Percentiles rank a stretch among this genome's conserved stretches.
phyloP scores from a whole-genome alignment of 2,113 vertebrate genomes.

The Phaethornis superciliosus region DNA sequence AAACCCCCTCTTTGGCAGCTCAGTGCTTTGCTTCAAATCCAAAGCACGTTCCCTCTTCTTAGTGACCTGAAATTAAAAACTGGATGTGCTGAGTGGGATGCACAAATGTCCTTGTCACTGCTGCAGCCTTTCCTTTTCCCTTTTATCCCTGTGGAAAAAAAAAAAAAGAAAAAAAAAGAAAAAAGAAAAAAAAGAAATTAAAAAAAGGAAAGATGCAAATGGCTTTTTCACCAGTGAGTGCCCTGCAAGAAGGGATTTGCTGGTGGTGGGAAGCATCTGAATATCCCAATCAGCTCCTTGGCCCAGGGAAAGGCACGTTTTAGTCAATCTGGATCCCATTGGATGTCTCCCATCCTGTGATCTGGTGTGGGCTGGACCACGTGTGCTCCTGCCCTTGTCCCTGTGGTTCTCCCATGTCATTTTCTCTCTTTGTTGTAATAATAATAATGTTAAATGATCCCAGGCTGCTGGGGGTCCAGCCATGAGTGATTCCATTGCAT shows the following conservation, averaged over 20 bases:
- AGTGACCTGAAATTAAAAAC: not conserved
- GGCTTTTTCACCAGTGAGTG: rapidly evolving
- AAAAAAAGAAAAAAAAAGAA: too few relatives aligned
- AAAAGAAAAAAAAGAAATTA: too few relatives aligned
- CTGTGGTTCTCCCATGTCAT: not conserved
- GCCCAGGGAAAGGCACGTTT: not conserved
- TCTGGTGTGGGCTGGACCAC: not conserved
- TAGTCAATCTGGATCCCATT: not conserved
- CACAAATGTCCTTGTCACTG: too few relatives aligned
- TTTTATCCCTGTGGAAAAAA: not conserved
- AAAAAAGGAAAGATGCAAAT: not conserved
- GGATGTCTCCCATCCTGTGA: not conserved
- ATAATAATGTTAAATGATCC: not conserved
- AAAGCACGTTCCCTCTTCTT: not conserved
- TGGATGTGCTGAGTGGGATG: not conserved
- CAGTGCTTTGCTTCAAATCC: not conserved
- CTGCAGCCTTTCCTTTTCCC: not conserved
- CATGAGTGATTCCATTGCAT: not conserved
- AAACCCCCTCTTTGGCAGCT: not conserved
- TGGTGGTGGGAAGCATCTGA: not conserved
- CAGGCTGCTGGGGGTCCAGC: not conserved
- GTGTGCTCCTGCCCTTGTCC: not conserved
- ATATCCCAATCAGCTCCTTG: not conserved
- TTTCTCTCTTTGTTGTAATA: not conserved
- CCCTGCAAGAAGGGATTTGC: not conserved